phyloP scores from a whole-genome alignment of 2,113 vertebrate species.

The Candoia aspera region DNA sequence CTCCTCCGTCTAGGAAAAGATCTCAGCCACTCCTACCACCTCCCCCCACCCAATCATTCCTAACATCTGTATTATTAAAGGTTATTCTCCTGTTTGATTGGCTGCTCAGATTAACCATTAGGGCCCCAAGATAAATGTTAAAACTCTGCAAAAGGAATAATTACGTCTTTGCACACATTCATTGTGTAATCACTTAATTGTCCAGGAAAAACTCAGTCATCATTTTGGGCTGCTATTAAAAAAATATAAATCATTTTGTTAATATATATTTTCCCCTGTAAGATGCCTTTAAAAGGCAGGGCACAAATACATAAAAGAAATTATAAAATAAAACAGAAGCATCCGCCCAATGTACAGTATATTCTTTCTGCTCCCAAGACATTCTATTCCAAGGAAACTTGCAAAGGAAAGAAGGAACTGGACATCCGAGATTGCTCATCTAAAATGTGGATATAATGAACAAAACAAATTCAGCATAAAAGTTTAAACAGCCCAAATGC shows the following conservation, averaged over 20 bases:
- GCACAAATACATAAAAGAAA: neutral
- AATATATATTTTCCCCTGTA: neutral
- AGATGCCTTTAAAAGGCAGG: neutral
- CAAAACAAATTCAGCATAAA: neutral
- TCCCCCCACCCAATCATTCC: neutral
- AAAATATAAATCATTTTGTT: neutral
- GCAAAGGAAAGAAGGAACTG: neutral
- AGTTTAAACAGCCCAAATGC: too few relatives aligned
- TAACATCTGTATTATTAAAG: accelerated
- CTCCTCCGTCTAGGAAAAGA: accelerated
- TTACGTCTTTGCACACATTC: neutral
- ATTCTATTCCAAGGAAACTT: neutral
- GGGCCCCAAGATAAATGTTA: neutral
- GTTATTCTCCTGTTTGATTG: neutral
- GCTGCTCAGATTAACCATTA: conserved; percentile 30
- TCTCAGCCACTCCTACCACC: neutral
- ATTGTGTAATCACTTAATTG: neutral
- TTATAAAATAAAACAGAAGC: neutral
- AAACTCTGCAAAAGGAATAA: neutral
- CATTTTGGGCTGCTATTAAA: neutral
- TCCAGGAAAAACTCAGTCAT: neutral
- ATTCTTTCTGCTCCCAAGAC: neutral
- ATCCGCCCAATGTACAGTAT: too few relatives aligned
- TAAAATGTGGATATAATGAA: neutral
- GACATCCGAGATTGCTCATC: neutral